A percentile compares a stretch with the other conserved stretches of the same genome.
These are phyloP conservation scores for Stegostoma tigrinum DNA, from an alignment of 2,113 vertebrate genomes.

Conservation along the genomic window DNA sequence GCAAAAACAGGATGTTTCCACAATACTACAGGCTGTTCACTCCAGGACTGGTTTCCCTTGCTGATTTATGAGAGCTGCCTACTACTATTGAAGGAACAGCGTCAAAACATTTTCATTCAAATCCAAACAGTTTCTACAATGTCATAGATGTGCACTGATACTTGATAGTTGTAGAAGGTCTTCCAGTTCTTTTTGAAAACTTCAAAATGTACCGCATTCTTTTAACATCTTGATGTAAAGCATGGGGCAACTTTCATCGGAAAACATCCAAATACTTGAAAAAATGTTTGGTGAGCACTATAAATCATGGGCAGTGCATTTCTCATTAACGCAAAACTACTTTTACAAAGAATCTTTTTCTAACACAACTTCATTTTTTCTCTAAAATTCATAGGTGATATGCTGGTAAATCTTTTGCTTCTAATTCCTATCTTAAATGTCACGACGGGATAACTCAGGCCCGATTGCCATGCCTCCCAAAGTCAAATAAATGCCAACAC, in stretches of 20 bases:
- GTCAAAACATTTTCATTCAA: conserved; percentile 7
- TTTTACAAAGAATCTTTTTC: neutral
- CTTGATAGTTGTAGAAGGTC: neutral
- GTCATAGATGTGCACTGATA: neutral
- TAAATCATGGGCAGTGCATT: neutral
- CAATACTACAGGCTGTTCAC: neutral
- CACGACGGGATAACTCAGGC: neutral
- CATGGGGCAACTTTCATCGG: neutral
- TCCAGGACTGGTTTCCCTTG: neutral
- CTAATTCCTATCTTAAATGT: neutral
- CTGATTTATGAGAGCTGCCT: neutral
- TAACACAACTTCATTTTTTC: neutral
- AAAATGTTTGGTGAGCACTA: neutral
- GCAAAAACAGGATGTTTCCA: neutral
- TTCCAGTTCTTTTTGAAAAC: neutral
- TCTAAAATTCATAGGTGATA: neutral
- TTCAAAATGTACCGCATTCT: neutral
- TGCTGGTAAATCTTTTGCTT: neutral
- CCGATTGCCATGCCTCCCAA: neutral
- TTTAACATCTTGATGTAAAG: neutral
- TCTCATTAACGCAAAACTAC: neutral
- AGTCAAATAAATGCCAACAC: neutral
- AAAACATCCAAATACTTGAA: neutral
- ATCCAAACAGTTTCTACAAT: neutral
- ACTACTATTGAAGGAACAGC: neutral